Base-by-base conservation (phyloP, 2,113 vertebrate species). In the Peromyscus californicus region DNA sequence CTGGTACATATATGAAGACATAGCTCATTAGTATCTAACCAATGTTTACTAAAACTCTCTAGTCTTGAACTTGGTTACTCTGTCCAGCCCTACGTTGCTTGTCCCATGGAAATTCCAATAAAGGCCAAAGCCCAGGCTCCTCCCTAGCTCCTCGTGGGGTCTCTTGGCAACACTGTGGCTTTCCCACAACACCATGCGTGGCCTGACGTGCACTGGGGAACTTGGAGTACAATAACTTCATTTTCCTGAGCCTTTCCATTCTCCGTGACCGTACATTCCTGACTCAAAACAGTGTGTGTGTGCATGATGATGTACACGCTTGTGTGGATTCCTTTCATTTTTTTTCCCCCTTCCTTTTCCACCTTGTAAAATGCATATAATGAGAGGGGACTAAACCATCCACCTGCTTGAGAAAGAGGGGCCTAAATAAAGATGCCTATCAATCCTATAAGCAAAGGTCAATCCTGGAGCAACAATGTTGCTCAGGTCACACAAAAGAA, bases 401-500 rank as follows among this genome's bases (percentile, higher is more conserved):
- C 21, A 69, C 36, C 6, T 57, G 79, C 83, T 79, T 83, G 19
- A 61, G 84, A 95, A 79, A 54, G 59, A 96, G 45, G 5, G 19
- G 59, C 39, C 87, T 78, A 91, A 90, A 51, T 42, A 88, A 95
- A 93, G 45, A 72, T 69, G 93, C 3, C 45, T 89, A 83, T 9
- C 36, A 85, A 83, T 91, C 85, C 51, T 78, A 7, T 54, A 80
- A 65, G 39, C 54, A 95, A 91, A 97, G 86, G 82, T 48, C 78
- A 83, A 93, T 95, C 26, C n/a, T 61, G 65, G 48, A 88, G 22
- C n/a, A 69, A 89, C 33, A 63, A 15, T 3, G 69, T 2, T 83
- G 72, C 48, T 93, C 57, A 51, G 42, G 33, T 88, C 95, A 96
- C 67, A 86, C 39, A 85, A 85, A 85, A 93, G 76, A 97, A 42